Conservation (phyloP, 2,797 vertebrate genomes). For the Coregonus sp. region DNA sequence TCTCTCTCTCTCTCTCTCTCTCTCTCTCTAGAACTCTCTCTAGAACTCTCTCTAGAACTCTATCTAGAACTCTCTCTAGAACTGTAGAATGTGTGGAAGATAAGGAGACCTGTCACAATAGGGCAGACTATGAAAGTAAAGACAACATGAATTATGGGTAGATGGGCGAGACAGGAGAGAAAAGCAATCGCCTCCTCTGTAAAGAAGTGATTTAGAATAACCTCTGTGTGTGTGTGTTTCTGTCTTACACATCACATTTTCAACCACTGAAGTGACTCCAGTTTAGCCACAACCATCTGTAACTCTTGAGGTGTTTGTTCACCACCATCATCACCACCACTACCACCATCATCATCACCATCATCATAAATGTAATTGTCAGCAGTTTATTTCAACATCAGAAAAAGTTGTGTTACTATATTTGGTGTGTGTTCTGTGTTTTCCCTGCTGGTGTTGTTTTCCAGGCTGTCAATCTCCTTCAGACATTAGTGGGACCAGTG, state of each 20-base stretch:
- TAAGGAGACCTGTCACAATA: constrained; percentile 14
- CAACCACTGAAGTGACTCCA: too few species aligned
- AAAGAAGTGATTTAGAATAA: too few species aligned
- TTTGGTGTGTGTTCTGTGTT: constrained; percentile 55
- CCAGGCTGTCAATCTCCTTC: constrained; percentile 77
- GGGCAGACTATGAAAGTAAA: constrained; percentile 1
- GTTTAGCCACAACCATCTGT: too few species aligned
- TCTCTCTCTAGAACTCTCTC: background rate
- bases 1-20: background rate
- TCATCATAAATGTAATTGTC: background rate
- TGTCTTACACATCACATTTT: too few species aligned
- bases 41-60: background rate
- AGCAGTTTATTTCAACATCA: background rate
- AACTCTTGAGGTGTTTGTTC: too few species aligned
- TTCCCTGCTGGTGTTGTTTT: constrained; percentile 73
- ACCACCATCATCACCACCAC: background rate
- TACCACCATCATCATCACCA: background rate
- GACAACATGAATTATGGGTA: constrained; percentile 24
- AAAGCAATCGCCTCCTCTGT: too few species aligned
- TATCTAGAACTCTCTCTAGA: constrained; percentile 6
- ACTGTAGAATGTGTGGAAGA: constrained; percentile 47
- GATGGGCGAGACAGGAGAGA: too few species aligned
- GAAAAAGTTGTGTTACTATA: constrained; percentile 28
- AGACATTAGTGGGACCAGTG: constrained; percentile 77
- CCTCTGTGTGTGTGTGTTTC: too few species aligned